Conservation (phyloP, 2,113 vertebrate genomes). For the Carollia perspicillata region DNA sequence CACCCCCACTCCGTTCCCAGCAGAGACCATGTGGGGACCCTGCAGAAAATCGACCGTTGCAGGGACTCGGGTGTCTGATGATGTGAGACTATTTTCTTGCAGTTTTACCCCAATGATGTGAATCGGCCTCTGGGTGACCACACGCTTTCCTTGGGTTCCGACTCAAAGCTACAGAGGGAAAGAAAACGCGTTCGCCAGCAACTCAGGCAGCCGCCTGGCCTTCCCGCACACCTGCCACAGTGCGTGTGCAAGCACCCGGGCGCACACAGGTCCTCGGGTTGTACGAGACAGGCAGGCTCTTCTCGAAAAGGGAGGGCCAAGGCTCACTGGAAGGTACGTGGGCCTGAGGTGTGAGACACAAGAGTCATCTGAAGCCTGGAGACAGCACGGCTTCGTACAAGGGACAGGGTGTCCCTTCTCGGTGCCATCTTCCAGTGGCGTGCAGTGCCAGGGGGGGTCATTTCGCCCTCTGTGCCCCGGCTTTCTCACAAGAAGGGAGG, state of each 20-base stretch:
- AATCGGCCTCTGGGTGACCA: accelerated
- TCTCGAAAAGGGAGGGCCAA: neutral
- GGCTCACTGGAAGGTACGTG: accelerated
- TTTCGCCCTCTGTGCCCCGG: accelerated
- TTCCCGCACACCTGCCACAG: accelerated
- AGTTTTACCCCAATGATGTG: neutral
- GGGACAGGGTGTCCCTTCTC: neutral
- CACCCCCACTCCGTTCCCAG: neutral
- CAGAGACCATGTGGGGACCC: neutral
- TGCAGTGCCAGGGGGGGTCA: accelerated
- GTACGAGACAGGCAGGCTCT: neutral
- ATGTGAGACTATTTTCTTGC: neutral
- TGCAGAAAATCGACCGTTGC: too few species aligned
- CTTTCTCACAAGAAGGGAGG: neutral
- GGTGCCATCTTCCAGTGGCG: accelerated
- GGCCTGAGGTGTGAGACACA: neutral
- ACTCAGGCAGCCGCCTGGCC: accelerated
- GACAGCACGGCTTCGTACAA: neutral
- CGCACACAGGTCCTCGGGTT: neutral
- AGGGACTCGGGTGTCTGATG: accelerated
- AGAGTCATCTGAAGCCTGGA: accelerated
- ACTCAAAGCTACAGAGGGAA: neutral
- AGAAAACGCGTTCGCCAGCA: neutral
- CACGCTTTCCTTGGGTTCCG: neutral
- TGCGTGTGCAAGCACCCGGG: accelerated